Evolutionary conservation across 2,113 vertebrate species (phyloP), one percentile per base, ranked within the genome.

Genomic region (Heliornis fulica): DNA sequence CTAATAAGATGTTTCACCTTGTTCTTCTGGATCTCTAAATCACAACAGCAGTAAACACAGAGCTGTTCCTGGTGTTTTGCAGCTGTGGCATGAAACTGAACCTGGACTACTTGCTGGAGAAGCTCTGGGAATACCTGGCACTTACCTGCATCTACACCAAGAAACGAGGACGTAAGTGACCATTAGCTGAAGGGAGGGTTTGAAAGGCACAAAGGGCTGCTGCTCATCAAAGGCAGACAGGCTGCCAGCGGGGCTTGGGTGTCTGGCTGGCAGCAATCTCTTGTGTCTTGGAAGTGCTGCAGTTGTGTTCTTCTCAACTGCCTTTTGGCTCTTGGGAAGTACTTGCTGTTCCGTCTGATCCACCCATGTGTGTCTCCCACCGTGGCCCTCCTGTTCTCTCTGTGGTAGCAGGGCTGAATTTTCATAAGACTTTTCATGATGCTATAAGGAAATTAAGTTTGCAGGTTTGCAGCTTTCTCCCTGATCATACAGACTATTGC

Each of bases 11-110:
- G 2, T 70, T 75, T 90, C 34, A 71, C 72, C 17, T 74, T 79
- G 38, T 85, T 93, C 66, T 87, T 74, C 54, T 78, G 79, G 53
- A 64, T 90, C n/a, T 31, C 60, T 88, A 28, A 86, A 75, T 68
- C 71, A 68, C 43, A 75, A 1, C 34, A 80, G 46, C 85, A 93
- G 22, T 96, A 86, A 88, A 75, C 72, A 74, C 2, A 0, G 53
- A 72, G n/a, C 10, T 89, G 13, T 90, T 8, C 17, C 34, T 75
- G 46, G 65, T 83, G 85, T 93, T 80, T 87, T 93, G 78, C 87
- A 99, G 99, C 93, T 99, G 99, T 65, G 99, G 99, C 43, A 99
- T 99, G 99, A 99, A 99, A 70, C 97, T 99, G 93, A 99, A 99
- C 96, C 96, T 99, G 97, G 99, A 99, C 84, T 99, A 99, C 81